Conservation (phyloP, 2,113 vertebrate species). For the Steatornis caripensis region DNA sequence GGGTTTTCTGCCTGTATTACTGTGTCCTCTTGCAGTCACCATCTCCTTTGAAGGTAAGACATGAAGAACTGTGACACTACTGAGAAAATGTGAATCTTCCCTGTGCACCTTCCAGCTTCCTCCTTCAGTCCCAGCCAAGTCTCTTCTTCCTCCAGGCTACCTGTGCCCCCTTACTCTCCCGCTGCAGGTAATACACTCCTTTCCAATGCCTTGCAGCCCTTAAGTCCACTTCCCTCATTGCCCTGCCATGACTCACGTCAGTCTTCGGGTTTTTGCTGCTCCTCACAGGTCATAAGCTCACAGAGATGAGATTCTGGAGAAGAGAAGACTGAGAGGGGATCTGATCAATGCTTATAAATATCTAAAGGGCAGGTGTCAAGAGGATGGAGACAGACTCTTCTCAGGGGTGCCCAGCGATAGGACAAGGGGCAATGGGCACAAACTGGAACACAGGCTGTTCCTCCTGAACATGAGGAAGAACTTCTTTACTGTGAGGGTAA, state of each 20-base stretch:
- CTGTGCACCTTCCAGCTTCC: neutral
- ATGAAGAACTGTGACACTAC: neutral
- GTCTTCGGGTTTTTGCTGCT: neutral
- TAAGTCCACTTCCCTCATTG: neutral
- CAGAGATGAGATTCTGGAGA: too few relatives aligned
- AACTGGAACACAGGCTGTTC: too few relatives aligned
- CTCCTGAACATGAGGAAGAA: too few relatives aligned
- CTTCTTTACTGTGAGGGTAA: too few relatives aligned
- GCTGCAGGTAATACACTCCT: neutral
- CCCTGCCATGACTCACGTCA: fast-evolving
- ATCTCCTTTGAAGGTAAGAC: neutral
- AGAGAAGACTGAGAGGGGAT: too few relatives aligned
- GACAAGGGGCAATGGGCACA: too few relatives aligned
- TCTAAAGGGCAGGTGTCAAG: too few relatives aligned
- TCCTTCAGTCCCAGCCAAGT: neutral
- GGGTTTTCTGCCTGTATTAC: neutral
- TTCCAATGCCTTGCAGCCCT: neutral
- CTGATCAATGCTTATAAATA: too few relatives aligned
- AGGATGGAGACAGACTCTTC: too few relatives aligned
- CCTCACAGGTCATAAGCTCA: neutral
- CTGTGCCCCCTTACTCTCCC: neutral
- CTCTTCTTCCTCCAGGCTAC: neutral
- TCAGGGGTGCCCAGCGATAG: too few relatives aligned
- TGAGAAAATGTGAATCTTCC: neutral
- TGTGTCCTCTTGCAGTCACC: neutral